Conservation (phyloP, 2,797 vertebrate species). For the Synanceia verrucosa region DNA sequence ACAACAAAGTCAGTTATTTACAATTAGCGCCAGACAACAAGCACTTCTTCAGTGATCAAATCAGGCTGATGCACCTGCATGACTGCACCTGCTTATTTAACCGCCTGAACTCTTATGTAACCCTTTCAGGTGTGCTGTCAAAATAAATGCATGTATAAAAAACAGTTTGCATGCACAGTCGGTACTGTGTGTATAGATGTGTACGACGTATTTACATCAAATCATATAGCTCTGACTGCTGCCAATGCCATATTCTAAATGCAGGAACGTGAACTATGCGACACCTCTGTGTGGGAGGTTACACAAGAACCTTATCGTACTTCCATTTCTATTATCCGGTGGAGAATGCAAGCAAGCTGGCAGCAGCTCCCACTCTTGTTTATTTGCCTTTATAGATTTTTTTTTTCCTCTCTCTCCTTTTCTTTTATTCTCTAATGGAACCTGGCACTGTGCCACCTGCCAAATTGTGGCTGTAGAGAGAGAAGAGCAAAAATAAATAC, state of each 20-base stretch:
- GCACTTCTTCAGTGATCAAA: slow-evolving; percentile 53
- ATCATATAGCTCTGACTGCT: slow-evolving; percentile 59
- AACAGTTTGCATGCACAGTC: not conserved
- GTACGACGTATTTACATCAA: slow-evolving; percentile 13
- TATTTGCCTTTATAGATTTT: slow-evolving; percentile 75
- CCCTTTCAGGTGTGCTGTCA: not conserved
- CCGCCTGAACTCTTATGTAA: slow-evolving; percentile 1
- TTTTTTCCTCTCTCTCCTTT: not conserved
- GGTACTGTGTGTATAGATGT: not conserved
- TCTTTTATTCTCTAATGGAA: slow-evolving; percentile 52
- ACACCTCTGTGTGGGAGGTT: slow-evolving; percentile 60
- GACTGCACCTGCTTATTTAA: slow-evolving; percentile 32
- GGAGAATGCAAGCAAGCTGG: slow-evolving; percentile 63
- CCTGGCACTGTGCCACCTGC: slow-evolving; percentile 64
- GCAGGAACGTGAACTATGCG: slow-evolving; percentile 45
- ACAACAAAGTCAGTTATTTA: slow-evolving; percentile 70
- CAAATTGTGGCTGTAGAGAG: slow-evolving; percentile 55
- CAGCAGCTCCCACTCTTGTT: slow-evolving; percentile 66
- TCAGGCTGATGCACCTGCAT: slow-evolving; percentile 39
- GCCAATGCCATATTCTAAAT: slow-evolving; percentile 31
- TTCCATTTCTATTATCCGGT: slow-evolving; percentile 67
- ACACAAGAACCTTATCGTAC: slow-evolving; percentile 65
- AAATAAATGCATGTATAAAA: not conserved
- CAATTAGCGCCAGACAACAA: slow-evolving; percentile 83
- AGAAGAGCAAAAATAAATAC: slow-evolving; percentile 54